phyloP scores from a whole-genome alignment of 2,888 invertebrate genomes.

The Caenorhabditis sinica region DNA sequence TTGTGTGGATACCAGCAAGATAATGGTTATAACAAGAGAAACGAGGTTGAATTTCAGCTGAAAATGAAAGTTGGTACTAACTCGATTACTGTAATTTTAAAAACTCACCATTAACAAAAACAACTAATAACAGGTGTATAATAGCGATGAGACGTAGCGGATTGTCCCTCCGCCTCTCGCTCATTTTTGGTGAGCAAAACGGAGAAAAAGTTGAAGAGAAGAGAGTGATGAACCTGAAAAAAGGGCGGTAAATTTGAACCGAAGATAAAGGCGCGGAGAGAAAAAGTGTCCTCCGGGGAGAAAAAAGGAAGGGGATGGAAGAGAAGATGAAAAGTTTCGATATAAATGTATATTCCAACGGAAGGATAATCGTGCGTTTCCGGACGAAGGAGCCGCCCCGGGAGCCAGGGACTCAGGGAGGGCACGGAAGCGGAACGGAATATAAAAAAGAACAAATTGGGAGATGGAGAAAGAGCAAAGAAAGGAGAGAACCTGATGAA shows the following conservation, averaged over 20 bases:
- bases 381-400: constrained; percentile 14
- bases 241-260: constrained; percentile 10
- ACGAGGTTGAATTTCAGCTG: constrained; percentile 60
- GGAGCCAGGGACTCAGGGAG: constrained; percentile 20
- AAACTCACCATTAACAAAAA: constrained; percentile 32
- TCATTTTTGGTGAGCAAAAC: constrained; percentile 42
- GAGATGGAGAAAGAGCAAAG: neutral
- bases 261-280: constrained; percentile 13
- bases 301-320: neutral
- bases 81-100: neutral
- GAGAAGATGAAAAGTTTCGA: constrained; percentile 61
- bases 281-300: constrained; percentile 35
- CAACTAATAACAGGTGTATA: constrained; percentile 22
- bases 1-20: constrained; percentile 58
- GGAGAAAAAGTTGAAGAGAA: constrained; percentile 15
- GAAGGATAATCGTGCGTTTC: constrained; percentile 53
- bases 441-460: constrained; percentile 15
- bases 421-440: constrained; percentile 45
- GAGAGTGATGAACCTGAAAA: constrained; percentile 43
- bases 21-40: constrained; percentile 66
- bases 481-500: constrained; percentile 10
- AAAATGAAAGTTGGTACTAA: neutral
- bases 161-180: constrained; percentile 57
- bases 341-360: constrained; percentile 12
- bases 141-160: constrained; percentile 29